Evolutionary conservation across 1,140 invertebrate species (phyloP), one percentile per base, ranked within the genome.

Genomic region (Cotesia chilonis): DNA sequence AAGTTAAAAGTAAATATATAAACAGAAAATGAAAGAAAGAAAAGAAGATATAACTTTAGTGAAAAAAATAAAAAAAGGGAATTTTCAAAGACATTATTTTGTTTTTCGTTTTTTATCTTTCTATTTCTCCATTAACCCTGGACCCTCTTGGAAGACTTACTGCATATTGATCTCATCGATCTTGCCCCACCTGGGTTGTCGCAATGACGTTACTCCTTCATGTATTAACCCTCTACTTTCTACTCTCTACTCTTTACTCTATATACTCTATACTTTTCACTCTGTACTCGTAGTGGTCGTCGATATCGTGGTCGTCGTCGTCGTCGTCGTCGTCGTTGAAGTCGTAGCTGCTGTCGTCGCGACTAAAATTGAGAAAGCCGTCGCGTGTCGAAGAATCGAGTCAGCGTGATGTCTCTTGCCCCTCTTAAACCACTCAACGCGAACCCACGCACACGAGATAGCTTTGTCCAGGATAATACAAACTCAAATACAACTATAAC

Each of bases 81-180:
- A 55, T 55, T 55, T 55, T 55, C 54, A 55, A 57, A 12, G 9
- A 60, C 20, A 35, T 60, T 60, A 12, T 35, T 60, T 60, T 64
- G 12, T 41, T 35, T 28, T 4, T n/a, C 2, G 3, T 38, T 64
- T 65, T 65, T 37, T 51, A 12, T 63, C 41, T 65, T 65, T 65
- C 38, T 38, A 51, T 74, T 74, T 84, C 81, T 82, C 83, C 82
- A 83, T 85, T 85, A 84, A 83, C 81, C 77, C 76, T 80, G 76
- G 72, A 82, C 81, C 76, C 79, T 82, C 79, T 68, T 68, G 76
- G 80, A 80, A 84, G 81, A 85, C 83, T 85, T 85, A 85, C 83
- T 85, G 84, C 84, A 85, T 85, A 85, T 85, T 85, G 83, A 85
- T 85, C 82, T 80, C 83, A 85, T 85, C 82, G 83, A 85, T 85